Evolutionary conservation across 1,140 invertebrate species (phyloP).

Genomic region (Reticulitermes speratus): DNA sequence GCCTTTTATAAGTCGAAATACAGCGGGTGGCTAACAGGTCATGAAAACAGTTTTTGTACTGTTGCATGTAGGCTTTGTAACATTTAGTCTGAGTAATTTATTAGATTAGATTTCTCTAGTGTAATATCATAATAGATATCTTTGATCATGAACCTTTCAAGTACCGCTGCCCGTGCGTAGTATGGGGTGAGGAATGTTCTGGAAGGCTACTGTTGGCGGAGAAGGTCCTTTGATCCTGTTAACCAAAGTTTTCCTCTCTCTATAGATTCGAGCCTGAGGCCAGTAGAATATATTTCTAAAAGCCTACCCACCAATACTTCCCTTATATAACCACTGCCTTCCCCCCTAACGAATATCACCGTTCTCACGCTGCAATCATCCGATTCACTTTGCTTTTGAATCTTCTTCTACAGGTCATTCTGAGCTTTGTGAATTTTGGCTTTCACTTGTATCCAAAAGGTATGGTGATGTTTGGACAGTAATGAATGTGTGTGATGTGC

Average conservation of each 20-base stretch:
- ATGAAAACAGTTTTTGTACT: not conserved
- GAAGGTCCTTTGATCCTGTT: slow-evolving; percentile 1
- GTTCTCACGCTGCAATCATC: not conserved
- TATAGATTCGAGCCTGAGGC: not conserved
- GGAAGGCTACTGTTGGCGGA: not conserved
- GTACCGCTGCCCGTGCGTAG: too few species aligned
- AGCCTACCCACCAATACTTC: not conserved
- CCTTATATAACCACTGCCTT: not conserved
- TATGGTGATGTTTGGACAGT: not conserved
- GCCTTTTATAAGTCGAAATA: too few species aligned
- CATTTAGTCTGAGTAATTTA: not conserved
- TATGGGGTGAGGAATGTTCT: not conserved
- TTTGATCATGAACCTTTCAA: not conserved
- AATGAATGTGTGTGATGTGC: too few species aligned
- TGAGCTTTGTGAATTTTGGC: not conserved
- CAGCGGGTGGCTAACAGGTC: too few species aligned
- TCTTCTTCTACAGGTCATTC: not conserved
- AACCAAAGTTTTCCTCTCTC: not conserved
- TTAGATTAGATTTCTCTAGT: not conserved
- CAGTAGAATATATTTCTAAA: not conserved
- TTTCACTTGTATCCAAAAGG: not conserved
- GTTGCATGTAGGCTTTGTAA: not conserved
- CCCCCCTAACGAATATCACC: not conserved
- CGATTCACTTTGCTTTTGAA: not conserved
- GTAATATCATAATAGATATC: slow-evolving; percentile 7